Evolutionary conservation across 23 tunicate genomes (phyloP).

Genomic region (Trididemnum clinides): DNA sequence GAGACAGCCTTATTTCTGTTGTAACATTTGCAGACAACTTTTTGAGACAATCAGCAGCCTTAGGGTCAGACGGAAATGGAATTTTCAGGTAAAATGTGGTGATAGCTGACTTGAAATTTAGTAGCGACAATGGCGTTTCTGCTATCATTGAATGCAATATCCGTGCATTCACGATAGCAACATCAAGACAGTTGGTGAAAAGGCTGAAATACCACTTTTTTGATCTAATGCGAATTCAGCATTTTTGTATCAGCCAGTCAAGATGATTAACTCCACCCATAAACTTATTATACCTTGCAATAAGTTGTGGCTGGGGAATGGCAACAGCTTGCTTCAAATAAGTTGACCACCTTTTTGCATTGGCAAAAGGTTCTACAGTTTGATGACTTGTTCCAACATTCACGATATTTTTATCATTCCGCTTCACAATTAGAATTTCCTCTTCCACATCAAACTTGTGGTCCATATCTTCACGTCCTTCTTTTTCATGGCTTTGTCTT

Average conservation of each 20-base stretch:
- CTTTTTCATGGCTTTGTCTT: not conserved
- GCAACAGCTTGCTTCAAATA: not conserved
- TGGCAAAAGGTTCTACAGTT: not conserved
- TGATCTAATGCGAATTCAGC: not conserved
- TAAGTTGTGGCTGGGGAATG: not conserved
- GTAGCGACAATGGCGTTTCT: not conserved
- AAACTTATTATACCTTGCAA: not conserved
- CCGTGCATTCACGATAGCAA: not conserved
- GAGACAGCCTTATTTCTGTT: not conserved
- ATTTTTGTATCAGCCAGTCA: not conserved
- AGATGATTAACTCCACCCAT: not conserved
- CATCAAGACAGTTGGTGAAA: not conserved
- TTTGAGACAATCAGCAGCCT: not conserved
- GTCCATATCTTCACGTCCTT: not conserved
- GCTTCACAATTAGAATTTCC: not conserved
- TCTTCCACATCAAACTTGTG: not conserved
- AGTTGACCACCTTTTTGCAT: slow-evolving; percentile 12
- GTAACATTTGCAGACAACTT: not conserved
- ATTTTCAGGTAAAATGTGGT: not conserved
- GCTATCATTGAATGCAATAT: not conserved
- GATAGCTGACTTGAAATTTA: not conserved
- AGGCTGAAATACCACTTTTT: not conserved
- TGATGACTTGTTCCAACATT: not conserved
- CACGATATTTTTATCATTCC: not conserved
- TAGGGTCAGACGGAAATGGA: not conserved